Conservation (phyloP, 1,140 invertebrate genomes). For the Chionoecetes opilio region DNA sequence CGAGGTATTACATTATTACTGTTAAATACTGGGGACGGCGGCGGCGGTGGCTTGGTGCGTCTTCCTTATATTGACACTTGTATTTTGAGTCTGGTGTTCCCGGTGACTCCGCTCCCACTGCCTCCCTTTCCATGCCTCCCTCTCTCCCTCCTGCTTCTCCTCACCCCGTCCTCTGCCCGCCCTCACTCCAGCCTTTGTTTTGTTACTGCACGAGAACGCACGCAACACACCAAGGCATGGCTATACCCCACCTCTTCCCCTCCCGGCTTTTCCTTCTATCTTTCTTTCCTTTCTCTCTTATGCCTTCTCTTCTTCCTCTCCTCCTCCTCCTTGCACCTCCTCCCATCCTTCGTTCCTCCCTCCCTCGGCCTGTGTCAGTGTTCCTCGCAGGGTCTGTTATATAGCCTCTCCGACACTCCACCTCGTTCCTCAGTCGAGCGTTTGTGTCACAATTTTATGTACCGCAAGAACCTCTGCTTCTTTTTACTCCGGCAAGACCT, state of each 20-base stretch:
- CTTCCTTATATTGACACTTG: background rate
- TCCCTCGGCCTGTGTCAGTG: background rate
- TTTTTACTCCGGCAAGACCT: too few species aligned
- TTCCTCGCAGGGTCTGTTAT: background rate
- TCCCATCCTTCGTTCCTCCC: background rate
- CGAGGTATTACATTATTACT: slow-evolving; percentile 23
- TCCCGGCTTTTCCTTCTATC: background rate
- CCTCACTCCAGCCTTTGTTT: slow-evolving; percentile 5
- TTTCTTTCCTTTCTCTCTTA: background rate
- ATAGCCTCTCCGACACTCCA: background rate
- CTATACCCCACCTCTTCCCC: background rate
- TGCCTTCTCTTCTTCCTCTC: background rate
- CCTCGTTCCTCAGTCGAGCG: background rate
- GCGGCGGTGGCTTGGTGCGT: background rate
- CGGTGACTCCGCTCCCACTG: background rate
- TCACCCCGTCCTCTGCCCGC: background rate
- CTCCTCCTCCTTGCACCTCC: background rate
- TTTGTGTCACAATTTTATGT: too few species aligned
- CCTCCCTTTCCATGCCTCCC: background rate
- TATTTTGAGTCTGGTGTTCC: slow-evolving; percentile 5
- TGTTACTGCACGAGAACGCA: background rate
- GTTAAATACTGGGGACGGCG: background rate
- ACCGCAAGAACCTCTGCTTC: too few species aligned
- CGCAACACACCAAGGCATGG: background rate
- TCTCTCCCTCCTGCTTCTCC: background rate